Evolutionary conservation across 2,113 vertebrate genomes (phyloP), one percentile per base, ranked within the genome.

Genomic region (Tor tambroides): DNA sequence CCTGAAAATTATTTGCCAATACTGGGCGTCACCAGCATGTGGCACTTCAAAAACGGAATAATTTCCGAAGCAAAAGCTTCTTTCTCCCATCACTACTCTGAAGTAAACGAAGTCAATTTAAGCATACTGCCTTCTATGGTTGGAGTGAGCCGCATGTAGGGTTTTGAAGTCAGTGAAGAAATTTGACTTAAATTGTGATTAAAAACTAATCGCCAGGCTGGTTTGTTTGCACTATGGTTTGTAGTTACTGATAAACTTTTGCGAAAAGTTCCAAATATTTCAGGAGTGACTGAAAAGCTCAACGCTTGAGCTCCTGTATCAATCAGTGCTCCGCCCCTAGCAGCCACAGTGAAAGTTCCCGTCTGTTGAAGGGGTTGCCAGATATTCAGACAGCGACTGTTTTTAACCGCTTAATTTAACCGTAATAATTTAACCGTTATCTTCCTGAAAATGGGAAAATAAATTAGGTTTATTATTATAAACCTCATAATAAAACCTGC

Each of bases 351-450:
- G 82, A 56, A 59, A 61, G 78, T 80, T 41, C 78, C 78, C 32
- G 67, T 56, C 67, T 72, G 67, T 74, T 56, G 9, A 17, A 26
- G 2, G 6, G 69, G 83, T 84, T 75, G 83, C 83, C 83, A 84
- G 83, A 59, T 74, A 71, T 83, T 43, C 71, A 2, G 5, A 74
- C 19, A 0, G 2, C 1, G 28, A 74, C 35, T 12, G 32, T 77
- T 26, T 49, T 4, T 32, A 32, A 32, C 32, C 32, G 32, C 3
- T 32, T 32, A 32, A 32, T 32, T 32, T 32, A 3, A 1, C 32
- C 32, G 1, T 32, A 32, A 32, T 32, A 32, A n/a, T 71, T 69
- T 35, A 0, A 69, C 17, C 23, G 23, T 74, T 76, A 26, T 76
- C 11, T 49, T 46, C 19, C 54, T 23, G 54, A 59, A 59, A 21